These are phyloP conservation scores for Minunthozetes semirufus DNA, from an alignment of 2,888 invertebrate species.

Conservation along the genomic window DNA sequence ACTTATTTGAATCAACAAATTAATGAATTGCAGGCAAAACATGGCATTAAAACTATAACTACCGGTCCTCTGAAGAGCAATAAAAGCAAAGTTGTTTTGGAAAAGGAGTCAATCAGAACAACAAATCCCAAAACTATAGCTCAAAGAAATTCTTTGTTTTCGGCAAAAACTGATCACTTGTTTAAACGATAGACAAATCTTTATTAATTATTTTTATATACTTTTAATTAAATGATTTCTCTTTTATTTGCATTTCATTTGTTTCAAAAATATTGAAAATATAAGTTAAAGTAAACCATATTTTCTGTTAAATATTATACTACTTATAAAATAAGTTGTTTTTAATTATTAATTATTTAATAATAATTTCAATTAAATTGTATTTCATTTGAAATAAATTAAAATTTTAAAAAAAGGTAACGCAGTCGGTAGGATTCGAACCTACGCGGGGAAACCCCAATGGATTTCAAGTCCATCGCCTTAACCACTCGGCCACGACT, in stretches of 20 bases:
- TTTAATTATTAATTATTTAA: too few species aligned
- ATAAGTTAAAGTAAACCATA: too few species aligned
- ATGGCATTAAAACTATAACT: not conserved
- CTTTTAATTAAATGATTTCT: too few species aligned
- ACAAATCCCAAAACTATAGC: constrained; percentile 14
- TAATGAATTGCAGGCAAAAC: constrained; percentile 10
- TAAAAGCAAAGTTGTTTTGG: not conserved
- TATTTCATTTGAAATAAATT: too few species aligned
- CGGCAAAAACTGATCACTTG: not conserved
- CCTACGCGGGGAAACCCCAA: constrained; percentile 39
- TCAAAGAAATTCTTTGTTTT: constrained; percentile 12
- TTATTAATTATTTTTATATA: not conserved
- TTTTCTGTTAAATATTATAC: too few species aligned
- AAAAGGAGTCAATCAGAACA: not conserved
- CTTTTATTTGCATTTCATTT: too few species aligned
- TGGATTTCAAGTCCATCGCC: constrained; percentile 41
- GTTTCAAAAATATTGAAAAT: too few species aligned
- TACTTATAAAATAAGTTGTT: too few species aligned
- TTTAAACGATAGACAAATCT: not conserved
- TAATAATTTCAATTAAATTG: too few species aligned
- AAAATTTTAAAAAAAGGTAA: constrained; percentile 16
- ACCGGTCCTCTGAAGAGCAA: not conserved
- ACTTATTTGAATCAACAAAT: constrained; percentile 34
- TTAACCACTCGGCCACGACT: constrained; percentile 40
- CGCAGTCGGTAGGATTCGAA: constrained; percentile 40